These are phyloP conservation scores for Cassiopea andromeda DNA, from an alignment of 30 jellyfish, hydroid and myxozoan species.

Conservation along the genomic window DNA sequence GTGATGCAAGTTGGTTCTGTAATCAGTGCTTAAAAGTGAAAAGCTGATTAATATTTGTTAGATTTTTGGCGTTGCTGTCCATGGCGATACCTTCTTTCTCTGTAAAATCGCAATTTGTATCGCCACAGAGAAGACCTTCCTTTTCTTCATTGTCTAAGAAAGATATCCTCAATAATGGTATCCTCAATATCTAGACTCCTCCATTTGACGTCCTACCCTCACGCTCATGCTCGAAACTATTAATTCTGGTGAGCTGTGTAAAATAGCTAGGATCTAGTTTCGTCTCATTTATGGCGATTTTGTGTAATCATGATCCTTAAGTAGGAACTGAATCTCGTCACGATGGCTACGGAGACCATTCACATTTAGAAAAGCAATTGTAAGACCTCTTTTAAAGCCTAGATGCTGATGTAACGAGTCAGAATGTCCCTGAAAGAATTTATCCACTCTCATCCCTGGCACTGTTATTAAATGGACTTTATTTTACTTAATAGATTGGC, in stretches of 20 bases:
- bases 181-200: conserved; percentile 10
- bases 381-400: background rate
- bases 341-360: too few relatives aligned
- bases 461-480: too few relatives aligned
- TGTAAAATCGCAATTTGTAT: conserved; percentile 16
- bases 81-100: background rate
- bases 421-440: background rate
- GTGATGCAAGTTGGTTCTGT: background rate
- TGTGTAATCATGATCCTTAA: background rate
- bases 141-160: too few relatives aligned
- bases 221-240: conserved; percentile 26
- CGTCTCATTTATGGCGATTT: conserved; percentile 3
- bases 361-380: conserved; percentile 7
- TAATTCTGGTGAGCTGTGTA: background rate
- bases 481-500: background rate
- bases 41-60: too few relatives aligned
- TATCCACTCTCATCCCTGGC: background rate
- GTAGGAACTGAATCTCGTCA: background rate
- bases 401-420: background rate
- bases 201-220: conserved; percentile 20
- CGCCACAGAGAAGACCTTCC: conserved; percentile 23
- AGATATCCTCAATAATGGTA: too few relatives aligned
- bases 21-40: too few relatives aligned
- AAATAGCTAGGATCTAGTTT: background rate
- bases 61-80: background rate